These are phyloP conservation scores for Nothura maculosa DNA, from an alignment of 2,797 vertebrate species.

Conservation along the genomic window DNA sequence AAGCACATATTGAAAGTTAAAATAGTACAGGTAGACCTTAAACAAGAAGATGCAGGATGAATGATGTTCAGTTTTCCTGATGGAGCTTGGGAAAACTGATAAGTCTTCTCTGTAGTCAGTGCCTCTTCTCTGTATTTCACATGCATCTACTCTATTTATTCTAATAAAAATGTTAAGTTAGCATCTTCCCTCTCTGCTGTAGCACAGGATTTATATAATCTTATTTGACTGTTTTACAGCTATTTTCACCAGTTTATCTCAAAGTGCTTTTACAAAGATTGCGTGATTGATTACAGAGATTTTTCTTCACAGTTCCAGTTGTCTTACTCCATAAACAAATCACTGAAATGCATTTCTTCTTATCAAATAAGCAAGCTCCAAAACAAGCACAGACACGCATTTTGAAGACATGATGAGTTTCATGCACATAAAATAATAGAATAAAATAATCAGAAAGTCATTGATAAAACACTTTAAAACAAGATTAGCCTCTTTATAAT, in stretches of 20 bases:
- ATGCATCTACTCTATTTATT: neutral
- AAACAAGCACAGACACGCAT: neutral
- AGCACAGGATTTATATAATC: neutral
- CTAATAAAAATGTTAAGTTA: neutral
- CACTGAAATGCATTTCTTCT: neutral
- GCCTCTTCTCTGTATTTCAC: neutral
- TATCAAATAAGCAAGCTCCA: neutral
- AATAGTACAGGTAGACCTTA: neutral
- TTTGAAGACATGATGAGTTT: neutral
- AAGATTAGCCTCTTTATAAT: neutral
- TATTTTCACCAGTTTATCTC: neutral
- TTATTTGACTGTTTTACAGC: neutral
- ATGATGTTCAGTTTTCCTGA: neutral
- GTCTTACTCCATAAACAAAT: neutral
- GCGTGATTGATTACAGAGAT: neutral
- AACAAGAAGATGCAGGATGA: neutral
- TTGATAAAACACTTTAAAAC: neutral
- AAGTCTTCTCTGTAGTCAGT: neutral
- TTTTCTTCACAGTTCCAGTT: neutral
- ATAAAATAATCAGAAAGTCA: neutral
- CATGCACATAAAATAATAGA: neutral
- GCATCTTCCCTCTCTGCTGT: neutral
- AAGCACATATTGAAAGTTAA: neutral
- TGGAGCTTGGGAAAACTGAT: neutral
- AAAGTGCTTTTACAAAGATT: neutral